These are phyloP conservation scores for Cyprinodon diabolis DNA, from an alignment of 2,797 vertebrate species.

Conservation along the genomic window DNA sequence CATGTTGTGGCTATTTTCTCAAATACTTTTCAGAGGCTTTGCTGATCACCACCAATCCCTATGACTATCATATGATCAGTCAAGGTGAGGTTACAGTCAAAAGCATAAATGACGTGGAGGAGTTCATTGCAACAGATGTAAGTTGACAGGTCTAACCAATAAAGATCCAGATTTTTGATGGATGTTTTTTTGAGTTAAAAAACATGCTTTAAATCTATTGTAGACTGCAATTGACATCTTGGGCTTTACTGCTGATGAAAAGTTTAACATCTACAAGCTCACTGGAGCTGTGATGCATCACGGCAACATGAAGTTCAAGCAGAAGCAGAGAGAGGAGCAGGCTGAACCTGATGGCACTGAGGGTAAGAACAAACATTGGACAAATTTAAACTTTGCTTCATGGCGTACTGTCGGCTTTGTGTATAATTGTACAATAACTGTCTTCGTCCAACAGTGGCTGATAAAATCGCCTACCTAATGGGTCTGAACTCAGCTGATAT, in stretches of 20 bases:
- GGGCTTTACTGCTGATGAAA: conserved; percentile 84
- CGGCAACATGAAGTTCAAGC: conserved; percentile 88
- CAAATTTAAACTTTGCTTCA: fast-evolving
- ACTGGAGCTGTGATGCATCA: conserved; percentile 86
- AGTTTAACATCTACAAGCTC: conserved; percentile 83
- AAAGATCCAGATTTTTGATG: background rate
- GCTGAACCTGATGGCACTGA: conserved; percentile 76
- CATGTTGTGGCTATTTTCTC: background rate
- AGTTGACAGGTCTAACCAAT: background rate
- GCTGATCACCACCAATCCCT: conserved; percentile 90
- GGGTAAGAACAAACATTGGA: conserved; percentile 72
- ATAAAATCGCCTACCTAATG: conserved; percentile 86
- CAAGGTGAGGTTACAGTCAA: conserved; percentile 89
- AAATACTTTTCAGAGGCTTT: conserved; percentile 80
- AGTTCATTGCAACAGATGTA: conserved; percentile 88
- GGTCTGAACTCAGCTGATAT: conserved; percentile 81
- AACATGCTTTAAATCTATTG: background rate
- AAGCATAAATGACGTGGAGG: conserved; percentile 89
- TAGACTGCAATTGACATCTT: conserved; percentile 84
- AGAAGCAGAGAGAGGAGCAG: conserved; percentile 10
- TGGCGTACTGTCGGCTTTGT: fast-evolving
- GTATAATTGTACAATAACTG: fast-evolving
- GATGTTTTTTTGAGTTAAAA: background rate
- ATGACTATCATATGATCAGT: conserved; percentile 87
- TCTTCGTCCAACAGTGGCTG: conserved; percentile 77